Conservation (phyloP, 2,797 vertebrate genomes). For the Catharus ustulatus region DNA sequence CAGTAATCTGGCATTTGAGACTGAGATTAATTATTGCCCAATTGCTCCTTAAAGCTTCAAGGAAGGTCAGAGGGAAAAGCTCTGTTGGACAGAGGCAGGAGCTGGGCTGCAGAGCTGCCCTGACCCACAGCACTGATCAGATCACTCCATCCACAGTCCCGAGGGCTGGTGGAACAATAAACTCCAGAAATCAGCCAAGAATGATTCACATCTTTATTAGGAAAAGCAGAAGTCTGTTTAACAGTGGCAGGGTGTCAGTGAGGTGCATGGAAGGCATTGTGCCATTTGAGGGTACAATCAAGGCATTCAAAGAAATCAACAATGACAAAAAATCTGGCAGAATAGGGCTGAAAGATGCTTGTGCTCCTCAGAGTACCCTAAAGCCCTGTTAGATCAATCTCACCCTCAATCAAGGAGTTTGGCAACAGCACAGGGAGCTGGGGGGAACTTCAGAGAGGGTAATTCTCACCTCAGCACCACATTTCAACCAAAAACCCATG, state of each 20-base stretch:
- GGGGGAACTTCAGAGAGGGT: not conserved
- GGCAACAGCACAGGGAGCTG: not conserved
- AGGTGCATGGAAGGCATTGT: not conserved
- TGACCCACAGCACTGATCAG: rapidly evolving
- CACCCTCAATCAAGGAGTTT: not conserved
- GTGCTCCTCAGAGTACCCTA: not conserved
- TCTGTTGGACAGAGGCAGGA: not conserved
- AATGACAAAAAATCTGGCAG: not conserved
- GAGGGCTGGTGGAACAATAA: not conserved
- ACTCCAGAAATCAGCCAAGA: not conserved
- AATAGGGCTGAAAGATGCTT: not conserved
- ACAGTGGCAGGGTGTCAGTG: not conserved
- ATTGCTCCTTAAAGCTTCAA: not conserved
- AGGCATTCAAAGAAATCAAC: not conserved
- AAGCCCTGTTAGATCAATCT: not conserved
- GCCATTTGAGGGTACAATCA: not conserved
- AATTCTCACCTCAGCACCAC: not conserved
- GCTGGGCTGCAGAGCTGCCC: not conserved
- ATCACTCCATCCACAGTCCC: not conserved
- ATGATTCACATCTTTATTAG: slow-evolving; percentile 1
- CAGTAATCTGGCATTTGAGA: not conserved
- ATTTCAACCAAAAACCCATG: not conserved
- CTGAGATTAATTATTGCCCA: not conserved
- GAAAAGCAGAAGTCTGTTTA: not conserved
- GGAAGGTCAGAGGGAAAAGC: not conserved